Percentiles rank a stretch among this genome's conserved stretches.
These are phyloP conservation scores for Loris lydekkerianus DNA, from an alignment of 2,797 vertebrate species.

Conservation along the genomic window DNA sequence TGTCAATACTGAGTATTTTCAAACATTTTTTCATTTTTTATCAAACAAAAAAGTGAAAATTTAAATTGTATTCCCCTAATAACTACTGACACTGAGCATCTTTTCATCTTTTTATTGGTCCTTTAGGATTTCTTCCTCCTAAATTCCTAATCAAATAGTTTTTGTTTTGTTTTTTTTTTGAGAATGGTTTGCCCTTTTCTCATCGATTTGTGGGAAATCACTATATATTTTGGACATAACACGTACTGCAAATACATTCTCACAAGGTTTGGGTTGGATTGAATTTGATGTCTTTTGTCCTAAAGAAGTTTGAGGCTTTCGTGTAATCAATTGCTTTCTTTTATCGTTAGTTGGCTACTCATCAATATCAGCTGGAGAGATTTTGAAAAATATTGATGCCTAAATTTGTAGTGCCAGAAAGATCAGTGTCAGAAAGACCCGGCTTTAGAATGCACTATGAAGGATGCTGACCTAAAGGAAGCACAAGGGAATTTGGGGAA, in stretches of 20 bases:
- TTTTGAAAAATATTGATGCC: not conserved
- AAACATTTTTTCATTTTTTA: not conserved
- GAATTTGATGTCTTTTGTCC: not conserved
- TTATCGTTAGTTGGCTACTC: not conserved
- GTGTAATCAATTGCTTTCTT: not conserved
- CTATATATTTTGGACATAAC: not conserved
- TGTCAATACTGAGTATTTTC: not conserved
- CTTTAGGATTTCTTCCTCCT: not conserved
- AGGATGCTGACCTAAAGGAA: not conserved
- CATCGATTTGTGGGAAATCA: not conserved
- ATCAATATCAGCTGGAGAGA: not conserved
- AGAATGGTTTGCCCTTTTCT: not conserved
- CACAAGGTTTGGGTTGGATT: not conserved
- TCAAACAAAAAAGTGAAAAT: not conserved
- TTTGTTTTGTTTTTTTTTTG: not conserved
- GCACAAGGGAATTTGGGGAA: not conserved
- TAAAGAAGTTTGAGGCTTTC: not conserved
- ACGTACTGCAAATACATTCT: not conserved
- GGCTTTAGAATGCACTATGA: accelerated
- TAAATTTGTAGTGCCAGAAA: not conserved
- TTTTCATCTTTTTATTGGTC: not conserved
- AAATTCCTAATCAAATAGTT: not conserved
- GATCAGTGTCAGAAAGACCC: not conserved
- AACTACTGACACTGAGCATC: not conserved
- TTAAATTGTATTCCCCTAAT: not conserved